Evolutionary conservation across 2,113 vertebrate species (phyloP).

Genomic region (Brachionichthys hirsutus): DNA sequence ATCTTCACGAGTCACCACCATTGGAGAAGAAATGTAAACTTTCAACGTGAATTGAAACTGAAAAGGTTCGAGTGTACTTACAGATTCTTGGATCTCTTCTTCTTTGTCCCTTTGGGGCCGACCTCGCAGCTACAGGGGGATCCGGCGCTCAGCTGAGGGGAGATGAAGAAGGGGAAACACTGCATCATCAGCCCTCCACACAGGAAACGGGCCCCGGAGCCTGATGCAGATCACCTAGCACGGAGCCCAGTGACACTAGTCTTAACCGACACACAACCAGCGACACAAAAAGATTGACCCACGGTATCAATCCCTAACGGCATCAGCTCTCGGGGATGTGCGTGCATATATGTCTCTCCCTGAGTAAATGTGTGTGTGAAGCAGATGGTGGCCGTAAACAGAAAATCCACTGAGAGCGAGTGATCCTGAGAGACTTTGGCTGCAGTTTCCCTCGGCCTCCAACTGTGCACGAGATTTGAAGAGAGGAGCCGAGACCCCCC

Average conservation of each 20-base stretch:
- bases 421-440: constrained; percentile 52
- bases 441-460: constrained; percentile 67
- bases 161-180: constrained; percentile 75
- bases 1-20: too few relatives aligned
- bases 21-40: background rate
- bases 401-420: constrained; percentile 35
- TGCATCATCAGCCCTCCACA: constrained; percentile 75
- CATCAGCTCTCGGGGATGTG: constrained; percentile 17
- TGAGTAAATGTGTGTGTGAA: constrained; percentile 17
- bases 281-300: constrained; percentile 50
- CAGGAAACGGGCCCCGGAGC: constrained; percentile 36
- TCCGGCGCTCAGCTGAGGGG: constrained; percentile 82
- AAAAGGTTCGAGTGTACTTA: constrained; percentile 75
- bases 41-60: background rate
- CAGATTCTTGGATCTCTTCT: constrained; percentile 91
- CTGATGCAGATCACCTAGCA: constrained; percentile 24
- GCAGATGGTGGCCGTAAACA: constrained; percentile 40
- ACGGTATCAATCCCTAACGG: constrained; percentile 36
- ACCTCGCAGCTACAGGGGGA: constrained; percentile 81
- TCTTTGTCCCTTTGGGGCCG: constrained; percentile 77
- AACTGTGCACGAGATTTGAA: constrained; percentile 65
- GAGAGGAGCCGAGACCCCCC: constrained; percentile 58
- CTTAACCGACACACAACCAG: constrained; percentile 18
- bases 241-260: background rate
- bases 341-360: constrained; percentile 26